Base-by-base conservation (phyloP, 2,113 vertebrate species). In the Engraulis encrasicolus region DNA sequence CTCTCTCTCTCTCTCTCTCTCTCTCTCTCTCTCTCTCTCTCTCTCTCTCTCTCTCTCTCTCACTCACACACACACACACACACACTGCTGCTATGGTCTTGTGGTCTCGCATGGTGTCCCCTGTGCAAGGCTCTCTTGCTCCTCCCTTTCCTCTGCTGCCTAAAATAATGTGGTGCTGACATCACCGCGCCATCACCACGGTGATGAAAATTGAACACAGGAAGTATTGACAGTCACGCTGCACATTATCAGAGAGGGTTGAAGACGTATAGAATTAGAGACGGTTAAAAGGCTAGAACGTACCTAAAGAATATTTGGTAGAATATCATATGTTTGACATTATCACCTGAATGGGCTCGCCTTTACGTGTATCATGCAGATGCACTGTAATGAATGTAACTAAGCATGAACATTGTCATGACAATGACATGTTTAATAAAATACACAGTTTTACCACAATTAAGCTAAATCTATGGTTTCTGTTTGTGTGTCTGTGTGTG, bases 61-160 rank as follows among this genome's bases (percentile, higher is more conserved):
- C 58, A 1, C 58, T 27, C 58, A 66, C 58, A 66, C 58, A 66
- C 58, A 18, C 15, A 58, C 52, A 54, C 18, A 58, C 54, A 58
- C 54, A 58, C 54, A 58, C 19, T 52, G 14, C 50, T 45, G 40
- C 40, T 45, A 45, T 45, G 40, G 4, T 45, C 3, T 9, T 45
- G 40, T 45, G 3, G 40, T 58, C 54, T 58, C 50, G 20, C 54
- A 58, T 58, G 18, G 20, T 58, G 54, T 20, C 54, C 54, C 7
- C 50, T n/a, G 18, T 58, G 54, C 54, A 66, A 66, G 23, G 27
- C n/a, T 27, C 23, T 23, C 11, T 66, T 27, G 50, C 82, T 84
- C 80, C 77, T 1, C 80, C 79, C 78, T 82, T 84, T 86, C 79
- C 85, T 84, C 61, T 31, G 36, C 82, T 18, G 3, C 27, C 40